phyloP scores from a whole-genome alignment of 2,113 vertebrate species.

The Cisticola juncidis region DNA sequence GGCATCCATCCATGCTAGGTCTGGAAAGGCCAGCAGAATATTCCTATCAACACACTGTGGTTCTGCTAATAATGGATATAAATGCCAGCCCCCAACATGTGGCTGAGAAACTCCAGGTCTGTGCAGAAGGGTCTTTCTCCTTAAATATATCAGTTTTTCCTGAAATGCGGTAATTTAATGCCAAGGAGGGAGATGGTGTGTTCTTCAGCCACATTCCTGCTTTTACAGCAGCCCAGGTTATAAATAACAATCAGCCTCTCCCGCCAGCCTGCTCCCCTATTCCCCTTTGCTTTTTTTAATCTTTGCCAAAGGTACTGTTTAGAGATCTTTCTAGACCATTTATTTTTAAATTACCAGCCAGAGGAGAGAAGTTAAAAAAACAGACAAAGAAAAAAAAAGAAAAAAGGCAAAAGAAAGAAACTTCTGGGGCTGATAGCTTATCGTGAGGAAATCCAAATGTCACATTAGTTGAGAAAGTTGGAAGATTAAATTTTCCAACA shows the following conservation, averaged over 20 bases:
- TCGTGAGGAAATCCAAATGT: conserved; percentile 82
- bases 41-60: fast-evolving
- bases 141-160: neutral
- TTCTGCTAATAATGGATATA: neutral
- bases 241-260: conserved; percentile 64
- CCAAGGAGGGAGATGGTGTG: neutral
- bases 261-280: conserved; percentile 8
- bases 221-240: conserved; percentile 39
- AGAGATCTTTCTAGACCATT: conserved; percentile 83
- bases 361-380: conserved; percentile 65
- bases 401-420: conserved; percentile 67
- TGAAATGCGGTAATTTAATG: neutral
- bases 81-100: neutral
- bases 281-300: conserved; percentile 65
- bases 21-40: neutral
- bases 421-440: conserved; percentile 79
- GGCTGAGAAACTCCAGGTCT: neutral
- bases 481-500: conserved; percentile 80
- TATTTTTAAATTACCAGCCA: conserved; percentile 83
- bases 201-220: neutral
- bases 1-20: neutral
- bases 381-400: neutral
- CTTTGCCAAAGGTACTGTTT: conserved; percentile 81
- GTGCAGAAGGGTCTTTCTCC: neutral
- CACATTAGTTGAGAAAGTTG: conserved; percentile 80